Base-by-base conservation (phyloP, 2,888 invertebrate genomes). In the Aricia artaxerxes region DNA sequence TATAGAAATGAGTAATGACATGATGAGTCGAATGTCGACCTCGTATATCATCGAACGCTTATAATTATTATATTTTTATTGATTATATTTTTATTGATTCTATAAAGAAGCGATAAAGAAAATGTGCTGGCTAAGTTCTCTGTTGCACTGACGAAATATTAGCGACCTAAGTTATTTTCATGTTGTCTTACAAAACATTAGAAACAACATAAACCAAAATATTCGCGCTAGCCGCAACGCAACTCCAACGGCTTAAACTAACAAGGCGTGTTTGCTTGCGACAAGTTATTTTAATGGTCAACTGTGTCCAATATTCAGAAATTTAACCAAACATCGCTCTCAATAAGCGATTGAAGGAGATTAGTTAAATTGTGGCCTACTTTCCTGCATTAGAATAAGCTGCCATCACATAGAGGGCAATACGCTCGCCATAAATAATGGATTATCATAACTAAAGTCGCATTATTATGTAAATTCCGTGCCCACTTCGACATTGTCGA, bases 241-340 rank as follows among this genome's bases (percentile, higher is more conserved):
- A 75, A 75, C 49, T 11, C n/a, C 73, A 75, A 13, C 35, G 24
- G 4, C 53, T 53, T 24, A 76, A 57, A 76, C 53, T 35, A 76
- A 76, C 76, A 76, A 75, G 75, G 53, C 75, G 13, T 53, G 76
- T 53, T 76, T 57, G 76, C 31, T 76, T 76, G 76, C 76, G 35
- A 76, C 76, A 76, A 57, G 76, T 57, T 53, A 53, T 53, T 76
- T 49, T 57, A 76, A 76, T 76, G 35, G 76, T 35, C 13, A 35
- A 53, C 57, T 76, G 53, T 49, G 76, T 35, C 35, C 35, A 76
- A 53, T 76, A 76, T 35, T 76, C 73, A 73, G 73, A 7, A 73
- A 57, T 57, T 11, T 44, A 44, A 69, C 69, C 13, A 69, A 38
- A 69, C 35, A 69, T 69, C 69, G 35, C 13, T 35, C 35, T 69